Percentiles rank a stretch among this genome's conserved stretches.
These are phyloP conservation scores for Antennarius maculatus DNA, from an alignment of 2,797 vertebrate species.

Conservation along the genomic window DNA sequence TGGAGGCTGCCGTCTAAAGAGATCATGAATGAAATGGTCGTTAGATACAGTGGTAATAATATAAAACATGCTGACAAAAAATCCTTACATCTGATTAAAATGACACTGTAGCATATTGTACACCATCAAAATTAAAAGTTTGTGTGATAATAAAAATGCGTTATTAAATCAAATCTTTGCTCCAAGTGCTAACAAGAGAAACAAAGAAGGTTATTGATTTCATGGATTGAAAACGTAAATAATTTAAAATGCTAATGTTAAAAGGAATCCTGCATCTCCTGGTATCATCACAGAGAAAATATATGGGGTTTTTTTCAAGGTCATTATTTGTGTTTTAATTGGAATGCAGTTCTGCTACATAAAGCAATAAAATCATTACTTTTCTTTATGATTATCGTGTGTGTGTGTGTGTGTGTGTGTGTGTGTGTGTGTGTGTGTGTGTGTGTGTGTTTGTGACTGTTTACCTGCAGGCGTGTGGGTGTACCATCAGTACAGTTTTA, in stretches of 20 bases:
- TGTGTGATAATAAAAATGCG: neutral
- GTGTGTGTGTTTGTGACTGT: neutral
- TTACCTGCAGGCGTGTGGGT: slow-evolving; percentile 15
- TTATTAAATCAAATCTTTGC: neutral
- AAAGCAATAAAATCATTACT: slow-evolving; percentile 36
- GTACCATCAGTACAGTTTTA: slow-evolving; percentile 60
- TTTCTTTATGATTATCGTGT: slow-evolving; percentile 48
- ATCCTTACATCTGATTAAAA: neutral
- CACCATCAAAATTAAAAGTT: neutral
- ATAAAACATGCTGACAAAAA: neutral
- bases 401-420: slow-evolving; percentile 16
- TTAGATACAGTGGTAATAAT: neutral
- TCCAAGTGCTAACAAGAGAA: neutral
- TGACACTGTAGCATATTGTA: neutral
- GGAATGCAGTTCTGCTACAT: slow-evolving; percentile 12
- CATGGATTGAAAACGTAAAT: slow-evolving; percentile 16
- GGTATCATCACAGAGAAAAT: too few species aligned
- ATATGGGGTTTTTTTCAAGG: slow-evolving; percentile 13
- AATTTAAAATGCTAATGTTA: slow-evolving; percentile 17
- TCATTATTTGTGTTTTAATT: slow-evolving; percentile 25
- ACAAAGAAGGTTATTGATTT: slow-evolving; percentile 4
- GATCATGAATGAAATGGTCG: neutral
- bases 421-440: slow-evolving; percentile 22
- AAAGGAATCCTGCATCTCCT: slow-evolving; percentile 16
- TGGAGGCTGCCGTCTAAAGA: neutral